A percentile compares a stretch with the other conserved stretches of the same genome.
phyloP scores from a whole-genome alignment of 2,113 vertebrate genomes.

The rat (Rattus norvegicus) region DNA sequence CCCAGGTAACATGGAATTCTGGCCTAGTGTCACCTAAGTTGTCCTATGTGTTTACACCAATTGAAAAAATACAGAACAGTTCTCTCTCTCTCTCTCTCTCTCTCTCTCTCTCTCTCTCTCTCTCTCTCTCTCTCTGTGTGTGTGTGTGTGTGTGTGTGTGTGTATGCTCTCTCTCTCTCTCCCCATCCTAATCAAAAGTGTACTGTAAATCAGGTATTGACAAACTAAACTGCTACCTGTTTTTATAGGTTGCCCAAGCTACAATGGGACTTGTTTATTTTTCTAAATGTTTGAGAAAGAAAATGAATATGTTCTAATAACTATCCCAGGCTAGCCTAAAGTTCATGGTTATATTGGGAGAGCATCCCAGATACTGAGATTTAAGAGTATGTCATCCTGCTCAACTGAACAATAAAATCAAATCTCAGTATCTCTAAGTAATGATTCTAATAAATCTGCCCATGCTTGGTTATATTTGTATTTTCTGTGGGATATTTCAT shows the following conservation, averaged over 20 bases:
- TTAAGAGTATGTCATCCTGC: neutral
- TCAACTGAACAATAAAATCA: constrained; percentile 23
- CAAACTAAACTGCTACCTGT: neutral
- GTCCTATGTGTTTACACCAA: neutral
- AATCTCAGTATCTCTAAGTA: neutral
- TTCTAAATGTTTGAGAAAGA: constrained; percentile 13
- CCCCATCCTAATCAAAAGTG: neutral
- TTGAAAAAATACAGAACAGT: neutral
- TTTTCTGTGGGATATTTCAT: neutral
- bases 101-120: neutral
- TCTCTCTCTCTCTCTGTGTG: neutral
- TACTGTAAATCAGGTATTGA: neutral
- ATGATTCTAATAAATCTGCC: neutral
- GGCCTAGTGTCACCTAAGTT: neutral
- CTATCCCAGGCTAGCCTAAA: neutral
- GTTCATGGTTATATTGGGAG: neutral
- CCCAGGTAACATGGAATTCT: constrained; percentile 89
- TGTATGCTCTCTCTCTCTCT: no score
- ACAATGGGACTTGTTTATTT: neutral
- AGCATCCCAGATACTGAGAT: neutral
- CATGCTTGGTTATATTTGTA: neutral
- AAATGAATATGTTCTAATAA: neutral
- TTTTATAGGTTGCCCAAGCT: neutral
- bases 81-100: neutral
- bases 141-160: no score